phyloP scores from a whole-genome alignment of 2,113 vertebrate species.

The Sinocyclocheilus grahami region DNA sequence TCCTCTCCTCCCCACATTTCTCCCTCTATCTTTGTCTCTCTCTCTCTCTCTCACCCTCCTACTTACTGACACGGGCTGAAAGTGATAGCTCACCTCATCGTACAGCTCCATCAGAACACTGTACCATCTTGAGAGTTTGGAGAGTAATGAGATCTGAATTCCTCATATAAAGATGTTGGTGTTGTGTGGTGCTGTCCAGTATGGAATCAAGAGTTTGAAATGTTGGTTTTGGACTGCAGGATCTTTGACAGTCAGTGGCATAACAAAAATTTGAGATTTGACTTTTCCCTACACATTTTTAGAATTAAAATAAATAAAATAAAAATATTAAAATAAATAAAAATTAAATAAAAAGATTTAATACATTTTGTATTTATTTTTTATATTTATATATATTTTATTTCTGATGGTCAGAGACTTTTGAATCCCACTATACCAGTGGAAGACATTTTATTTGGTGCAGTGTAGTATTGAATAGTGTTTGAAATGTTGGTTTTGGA shows the following conservation, averaged over 20 bases:
- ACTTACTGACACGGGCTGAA: constrained; percentile 26
- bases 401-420: no score
- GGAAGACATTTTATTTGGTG: no score
- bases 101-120: background rate
- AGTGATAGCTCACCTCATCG: constrained; percentile 6
- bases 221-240: background rate
- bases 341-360: no score
- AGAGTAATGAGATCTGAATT: background rate
- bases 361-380: no score
- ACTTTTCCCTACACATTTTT: no score
- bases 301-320: no score
- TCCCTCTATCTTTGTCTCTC: constrained; percentile 8
- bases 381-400: no score
- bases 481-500: no score
- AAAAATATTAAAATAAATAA: no score
- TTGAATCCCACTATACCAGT: no score
- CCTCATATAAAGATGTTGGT: background rate
- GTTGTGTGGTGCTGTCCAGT: background rate
- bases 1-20: background rate
- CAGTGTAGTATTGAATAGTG: no score
- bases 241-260: background rate
- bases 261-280: no score
- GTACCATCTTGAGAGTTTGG: constrained; percentile 9
- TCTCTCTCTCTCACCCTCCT: background rate
- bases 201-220: background rate